These are phyloP conservation scores for Gallinago solitaria DNA, from an alignment of 2,797 vertebrate species.

Conservation along the genomic window DNA sequence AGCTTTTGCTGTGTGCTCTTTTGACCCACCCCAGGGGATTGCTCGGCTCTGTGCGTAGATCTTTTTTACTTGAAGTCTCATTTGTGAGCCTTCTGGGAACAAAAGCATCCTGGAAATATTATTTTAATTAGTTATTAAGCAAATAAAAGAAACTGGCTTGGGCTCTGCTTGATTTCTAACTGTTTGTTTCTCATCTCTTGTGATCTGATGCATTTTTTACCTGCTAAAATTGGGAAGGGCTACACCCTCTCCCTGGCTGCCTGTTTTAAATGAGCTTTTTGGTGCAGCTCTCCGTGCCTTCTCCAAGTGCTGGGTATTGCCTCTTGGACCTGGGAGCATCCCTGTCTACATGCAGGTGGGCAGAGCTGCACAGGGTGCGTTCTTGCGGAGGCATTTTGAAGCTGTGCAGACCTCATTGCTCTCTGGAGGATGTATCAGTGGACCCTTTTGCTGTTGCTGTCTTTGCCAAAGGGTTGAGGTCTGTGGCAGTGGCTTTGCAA, in stretches of 20 bases:
- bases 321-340: neutral
- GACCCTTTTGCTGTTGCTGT: neutral
- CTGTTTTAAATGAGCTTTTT: neutral
- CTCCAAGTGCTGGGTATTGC: neutral
- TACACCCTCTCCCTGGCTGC: neutral
- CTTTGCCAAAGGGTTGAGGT: neutral
- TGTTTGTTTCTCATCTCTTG: neutral
- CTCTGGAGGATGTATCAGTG: neutral
- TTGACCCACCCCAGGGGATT: neutral
- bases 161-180: neutral
- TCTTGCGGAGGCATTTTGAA: neutral
- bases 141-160: neutral
- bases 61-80: neutral
- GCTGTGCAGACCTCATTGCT: neutral
- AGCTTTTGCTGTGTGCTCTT: neutral
- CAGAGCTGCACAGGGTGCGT: rapidly evolving
- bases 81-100: neutral
- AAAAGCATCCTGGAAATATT: neutral
- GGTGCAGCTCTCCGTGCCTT: rapidly evolving
- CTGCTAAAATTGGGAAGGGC: neutral
- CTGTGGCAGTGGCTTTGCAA: rapidly evolving
- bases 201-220: neutral
- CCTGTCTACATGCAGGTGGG: neutral
- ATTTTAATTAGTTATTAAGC: neutral
- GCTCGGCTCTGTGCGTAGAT: neutral